Conservation (phyloP, 1,140 invertebrate species). For the Temnothorax curvispinosus region DNA sequence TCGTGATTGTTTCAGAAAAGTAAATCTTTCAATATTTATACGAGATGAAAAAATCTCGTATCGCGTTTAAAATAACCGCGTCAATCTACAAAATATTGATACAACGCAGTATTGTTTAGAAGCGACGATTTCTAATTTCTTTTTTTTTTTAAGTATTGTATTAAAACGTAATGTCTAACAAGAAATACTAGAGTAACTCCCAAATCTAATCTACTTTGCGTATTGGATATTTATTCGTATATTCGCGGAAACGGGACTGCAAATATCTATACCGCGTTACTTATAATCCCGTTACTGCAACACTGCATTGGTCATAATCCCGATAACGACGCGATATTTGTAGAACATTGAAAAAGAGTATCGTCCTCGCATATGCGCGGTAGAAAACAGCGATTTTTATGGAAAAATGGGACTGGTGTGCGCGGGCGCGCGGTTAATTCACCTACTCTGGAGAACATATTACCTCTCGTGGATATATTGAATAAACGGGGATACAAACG, state of each 20-base stretch:
- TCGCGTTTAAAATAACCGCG: not conserved
- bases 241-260: conserved; percentile 5
- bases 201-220: conserved; percentile 29
- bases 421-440: conserved; percentile 26
- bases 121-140: not conserved
- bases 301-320: conserved; percentile 15
- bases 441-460: conserved; percentile 19
- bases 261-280: conserved; percentile 20
- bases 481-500: conserved; percentile 24
- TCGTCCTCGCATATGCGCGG: not conserved
- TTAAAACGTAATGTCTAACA: not conserved
- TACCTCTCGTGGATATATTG: conserved; percentile 48
- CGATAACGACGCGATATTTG: conserved; percentile 28
- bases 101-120: not conserved
- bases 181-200: not conserved
- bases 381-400: conserved; percentile 26
- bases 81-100: conserved; percentile 10
- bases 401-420: not conserved
- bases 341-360: conserved; percentile 37
- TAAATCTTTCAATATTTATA: conserved; percentile 5
- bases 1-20: not conserved
- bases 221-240: not conserved
- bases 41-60: not conserved
- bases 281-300: conserved; percentile 39
- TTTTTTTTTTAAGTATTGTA: not conserved